Evolutionary conservation across 2,113 vertebrate species (phyloP), one percentile per base, ranked within the genome.

Genomic region (Peucedramus taeniatus): DNA sequence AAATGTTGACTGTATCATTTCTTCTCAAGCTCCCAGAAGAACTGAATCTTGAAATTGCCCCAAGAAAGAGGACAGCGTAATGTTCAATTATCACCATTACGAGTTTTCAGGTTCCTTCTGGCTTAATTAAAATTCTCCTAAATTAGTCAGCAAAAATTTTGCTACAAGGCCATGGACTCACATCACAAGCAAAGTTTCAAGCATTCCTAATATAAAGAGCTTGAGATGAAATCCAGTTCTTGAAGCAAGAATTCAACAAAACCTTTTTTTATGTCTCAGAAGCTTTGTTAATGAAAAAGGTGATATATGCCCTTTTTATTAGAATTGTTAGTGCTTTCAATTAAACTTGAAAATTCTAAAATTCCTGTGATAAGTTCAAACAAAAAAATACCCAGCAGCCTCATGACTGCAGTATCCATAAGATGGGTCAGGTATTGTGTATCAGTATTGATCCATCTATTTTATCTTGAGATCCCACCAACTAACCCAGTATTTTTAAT

Each of bases 391-490:
- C 2, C 3, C 31, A 75, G 11, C 8, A 78, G 18, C 11, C 50
- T 27, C 18, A 24, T 21, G 20, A 70, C 31, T 30, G 30, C 10
- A 47, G 30, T 7, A 37, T 11, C 5, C 13, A 47, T 0, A 0
- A 76, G 6, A 4, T 7, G 7, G 13, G 13, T 72, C 31, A 61
- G 35, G 8, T 69, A 45, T 53, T 69, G 26, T 23, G 19, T 21
- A 37, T 53, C 16, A 54, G 7, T 35, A 66, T 39, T 33, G 26
- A 65, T 56, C 27, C 7, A 8, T 24, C 13, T 6, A 1, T 49
- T 92, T 31, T 26, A 17, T 60, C 40, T 76, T 71, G 39, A 63
- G 8, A 54, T 70, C 26, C 24, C 21, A 44, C 23, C 8, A 30
- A 47, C 18, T 14, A 35, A 59, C 18, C 8, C 11, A 44, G 15